Evolutionary conservation across 2,888 invertebrate species (phyloP).

Genomic region (Fragum whitleyi): DNA sequence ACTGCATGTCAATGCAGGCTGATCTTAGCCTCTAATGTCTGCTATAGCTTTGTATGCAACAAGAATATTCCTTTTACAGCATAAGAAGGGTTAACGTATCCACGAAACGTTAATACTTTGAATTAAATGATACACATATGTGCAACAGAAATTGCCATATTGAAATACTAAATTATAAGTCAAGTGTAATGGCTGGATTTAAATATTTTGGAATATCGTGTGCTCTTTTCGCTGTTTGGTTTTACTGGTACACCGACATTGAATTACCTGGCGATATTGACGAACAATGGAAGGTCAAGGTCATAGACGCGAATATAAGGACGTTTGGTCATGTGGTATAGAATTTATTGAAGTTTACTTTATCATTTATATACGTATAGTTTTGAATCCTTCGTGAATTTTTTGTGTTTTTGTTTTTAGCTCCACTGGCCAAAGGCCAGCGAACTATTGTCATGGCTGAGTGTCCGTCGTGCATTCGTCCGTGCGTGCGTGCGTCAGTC

Average conservation of each 20-base stretch:
- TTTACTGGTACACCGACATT: conserved; percentile 42
- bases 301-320: conserved; percentile 46
- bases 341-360: neutral
- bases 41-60: too few relatives aligned
- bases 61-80: too few relatives aligned
- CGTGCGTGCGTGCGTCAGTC: too few relatives aligned
- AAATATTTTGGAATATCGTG: conserved; percentile 13
- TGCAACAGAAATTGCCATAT: neutral
- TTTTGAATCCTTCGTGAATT: too few relatives aligned
- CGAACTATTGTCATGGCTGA: too few relatives aligned
- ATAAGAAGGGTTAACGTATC: neutral
- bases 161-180: neutral
- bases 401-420: too few relatives aligned
- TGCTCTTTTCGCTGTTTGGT: conserved; percentile 13
- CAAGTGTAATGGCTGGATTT: neutral
- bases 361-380: neutral
- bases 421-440: too few relatives aligned
- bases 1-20: too few relatives aligned
- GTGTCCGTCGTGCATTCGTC: too few relatives aligned
- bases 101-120: neutral
- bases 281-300: conserved; percentile 45
- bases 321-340: conserved; percentile 49
- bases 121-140: neutral
- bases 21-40: too few relatives aligned
- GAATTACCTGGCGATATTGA: conserved; percentile 51